A percentile compares a stretch with the other conserved stretches of the same genome.
Evolutionary conservation across 2,113 vertebrate species (phyloP).

Genomic region (Salvator merianae): DNA sequence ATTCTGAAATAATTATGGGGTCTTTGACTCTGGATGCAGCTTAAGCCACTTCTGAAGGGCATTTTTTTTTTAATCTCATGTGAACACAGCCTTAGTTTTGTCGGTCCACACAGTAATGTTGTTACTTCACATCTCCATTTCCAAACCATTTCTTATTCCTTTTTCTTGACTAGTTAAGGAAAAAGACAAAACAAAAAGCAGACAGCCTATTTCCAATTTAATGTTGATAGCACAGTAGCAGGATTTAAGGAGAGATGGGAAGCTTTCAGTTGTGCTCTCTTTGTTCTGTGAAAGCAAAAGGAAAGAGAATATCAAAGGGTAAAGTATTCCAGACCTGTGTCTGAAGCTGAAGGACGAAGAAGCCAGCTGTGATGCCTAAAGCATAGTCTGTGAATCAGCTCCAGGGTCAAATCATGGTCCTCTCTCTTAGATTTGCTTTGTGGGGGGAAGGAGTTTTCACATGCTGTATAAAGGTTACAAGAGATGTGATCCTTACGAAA

Average conservation of each 20-base stretch:
- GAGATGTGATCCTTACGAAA: conserved; percentile 24
- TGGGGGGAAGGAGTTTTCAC: not conserved
- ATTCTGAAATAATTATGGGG: too few relatives aligned
- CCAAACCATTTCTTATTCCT: not conserved
- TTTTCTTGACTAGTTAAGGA: not conserved
- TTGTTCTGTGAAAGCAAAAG: conserved; percentile 13
- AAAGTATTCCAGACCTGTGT: not conserved
- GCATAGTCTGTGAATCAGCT: not conserved
- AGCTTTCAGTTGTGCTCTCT: conserved; percentile 1
- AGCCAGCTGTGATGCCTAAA: conserved; percentile 8
- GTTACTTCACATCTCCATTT: conserved; percentile 2
- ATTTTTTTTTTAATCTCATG: too few relatives aligned
- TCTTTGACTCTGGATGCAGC: too few relatives aligned
- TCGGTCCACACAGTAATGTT: not conserved
- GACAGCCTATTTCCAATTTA: not conserved
- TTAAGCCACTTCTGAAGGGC: too few relatives aligned
- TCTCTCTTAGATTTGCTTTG: conserved; percentile 4
- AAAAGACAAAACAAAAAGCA: not conserved
- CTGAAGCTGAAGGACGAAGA: not conserved
- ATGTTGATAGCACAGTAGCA: not conserved
- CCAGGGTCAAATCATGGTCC: fast-evolving
- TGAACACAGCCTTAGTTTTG: too few relatives aligned
- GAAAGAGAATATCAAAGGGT: conserved; percentile 28
- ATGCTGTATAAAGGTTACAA: not conserved
- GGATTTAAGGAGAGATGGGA: fast-evolving